phyloP scores from a whole-genome alignment of 1,140 invertebrate genomes.

The Epicauta chinensis region DNA sequence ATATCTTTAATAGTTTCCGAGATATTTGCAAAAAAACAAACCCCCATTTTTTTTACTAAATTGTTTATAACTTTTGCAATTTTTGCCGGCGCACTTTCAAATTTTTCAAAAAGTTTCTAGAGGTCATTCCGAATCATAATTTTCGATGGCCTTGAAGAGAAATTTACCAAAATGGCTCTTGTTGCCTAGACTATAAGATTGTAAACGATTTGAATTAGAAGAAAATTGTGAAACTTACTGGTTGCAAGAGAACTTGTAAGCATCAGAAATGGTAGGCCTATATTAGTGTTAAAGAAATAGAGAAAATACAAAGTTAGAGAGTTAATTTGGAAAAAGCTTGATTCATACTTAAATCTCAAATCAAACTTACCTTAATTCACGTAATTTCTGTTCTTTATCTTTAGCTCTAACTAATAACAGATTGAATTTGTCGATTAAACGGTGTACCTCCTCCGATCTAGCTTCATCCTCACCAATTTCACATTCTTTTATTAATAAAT shows the following conservation, averaged over 20 bases:
- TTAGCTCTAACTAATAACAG: slow-evolving; percentile 63
- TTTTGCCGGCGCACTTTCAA: no score
- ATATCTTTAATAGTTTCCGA: no score
- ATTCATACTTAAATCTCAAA: no score
- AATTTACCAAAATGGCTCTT: no score
- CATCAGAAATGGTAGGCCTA: slow-evolving; percentile 54
- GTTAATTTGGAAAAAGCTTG: slow-evolving; percentile 25
- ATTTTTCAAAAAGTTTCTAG: no score
- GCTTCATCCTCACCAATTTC: slow-evolving; percentile 60
- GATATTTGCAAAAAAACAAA: no score
- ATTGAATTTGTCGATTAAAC: slow-evolving; percentile 60
- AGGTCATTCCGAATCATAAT: no score
- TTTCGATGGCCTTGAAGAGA: no score
- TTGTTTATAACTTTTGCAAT: no score
- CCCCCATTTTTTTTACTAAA: no score
- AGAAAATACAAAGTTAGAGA: slow-evolving; percentile 35
- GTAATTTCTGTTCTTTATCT: slow-evolving; percentile 64
- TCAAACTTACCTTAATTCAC: slow-evolving; percentile 58
- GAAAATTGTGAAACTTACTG: slow-evolving; percentile 63
- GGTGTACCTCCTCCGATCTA: slow-evolving; percentile 57
- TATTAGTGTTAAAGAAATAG: slow-evolving; percentile 32
- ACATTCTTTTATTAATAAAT: slow-evolving; percentile 65
- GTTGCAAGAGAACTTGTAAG: slow-evolving; percentile 59
- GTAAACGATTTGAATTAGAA: no score
- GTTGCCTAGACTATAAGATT: no score